Percentiles rank a stretch among this genome's conserved stretches.
Conservation (phyloP, 2,113 vertebrate genomes). For the Plotosus lineatus region DNA sequence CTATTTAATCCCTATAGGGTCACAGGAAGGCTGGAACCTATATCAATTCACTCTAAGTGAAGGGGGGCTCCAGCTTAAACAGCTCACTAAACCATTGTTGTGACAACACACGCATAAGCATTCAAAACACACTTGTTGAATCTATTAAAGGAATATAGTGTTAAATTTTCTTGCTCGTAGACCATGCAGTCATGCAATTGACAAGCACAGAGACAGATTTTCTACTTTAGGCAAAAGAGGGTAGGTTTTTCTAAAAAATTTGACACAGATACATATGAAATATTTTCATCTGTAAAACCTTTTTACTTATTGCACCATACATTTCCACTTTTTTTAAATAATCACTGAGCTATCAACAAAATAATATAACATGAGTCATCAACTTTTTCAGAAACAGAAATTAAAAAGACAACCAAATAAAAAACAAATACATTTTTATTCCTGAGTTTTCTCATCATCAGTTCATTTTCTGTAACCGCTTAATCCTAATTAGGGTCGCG, state of each 20-base stretch:
- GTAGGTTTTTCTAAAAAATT: neutral
- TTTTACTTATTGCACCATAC: neutral
- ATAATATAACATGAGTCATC: neutral
- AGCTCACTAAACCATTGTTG: too few relatives aligned
- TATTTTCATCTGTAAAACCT: neutral
- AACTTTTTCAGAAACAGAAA: neutral
- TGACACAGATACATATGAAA: neutral
- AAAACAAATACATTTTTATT: slow-evolving; percentile 2
- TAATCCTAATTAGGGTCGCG: too few relatives aligned
- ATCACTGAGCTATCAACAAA: neutral
- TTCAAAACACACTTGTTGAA: too few relatives aligned
- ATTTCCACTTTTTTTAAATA: neutral
- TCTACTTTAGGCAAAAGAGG: neutral
- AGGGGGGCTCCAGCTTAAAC: too few relatives aligned
- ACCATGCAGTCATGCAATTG: too few relatives aligned
- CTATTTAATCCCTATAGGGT: too few relatives aligned
- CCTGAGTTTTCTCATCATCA: slow-evolving; percentile 18
- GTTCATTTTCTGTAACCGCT: too few relatives aligned
- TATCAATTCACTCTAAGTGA: too few relatives aligned
- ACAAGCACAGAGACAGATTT: neutral
- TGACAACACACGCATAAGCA: too few relatives aligned
- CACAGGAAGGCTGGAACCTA: too few relatives aligned
- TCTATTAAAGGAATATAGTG: too few relatives aligned
- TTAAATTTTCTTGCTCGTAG: too few relatives aligned
- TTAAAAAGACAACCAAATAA: neutral